Evolutionary conservation across 2,797 vertebrate species (phyloP).

Genomic region (Characodon lateralis): DNA sequence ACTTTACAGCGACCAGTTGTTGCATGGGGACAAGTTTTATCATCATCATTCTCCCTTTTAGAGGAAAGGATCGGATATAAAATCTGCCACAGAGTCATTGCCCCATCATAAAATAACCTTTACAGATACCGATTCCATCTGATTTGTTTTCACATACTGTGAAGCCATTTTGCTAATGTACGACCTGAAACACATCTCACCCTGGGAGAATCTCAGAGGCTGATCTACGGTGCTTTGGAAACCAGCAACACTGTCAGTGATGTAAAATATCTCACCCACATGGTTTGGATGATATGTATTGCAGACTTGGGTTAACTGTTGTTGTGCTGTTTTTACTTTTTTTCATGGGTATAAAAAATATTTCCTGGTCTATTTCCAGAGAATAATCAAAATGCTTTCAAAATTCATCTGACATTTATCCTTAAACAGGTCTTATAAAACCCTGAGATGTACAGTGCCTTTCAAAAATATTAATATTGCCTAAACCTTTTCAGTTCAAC

Average conservation of each 20-base stretch:
- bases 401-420: too few relatives aligned
- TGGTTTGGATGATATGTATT: background rate
- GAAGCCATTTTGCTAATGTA: slow-evolving; percentile 3
- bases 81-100: slow-evolving; percentile 13
- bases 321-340: background rate
- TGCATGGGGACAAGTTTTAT: slow-evolving; percentile 13
- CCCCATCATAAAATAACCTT: slow-evolving; percentile 34
- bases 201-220: slow-evolving; percentile 6
- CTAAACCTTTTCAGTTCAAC: background rate
- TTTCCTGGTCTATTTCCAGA: background rate
- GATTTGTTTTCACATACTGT: slow-evolving; percentile 23
- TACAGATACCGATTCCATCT: slow-evolving; percentile 25
- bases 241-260: background rate
- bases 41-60: slow-evolving; percentile 12
- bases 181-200: slow-evolving; percentile 14
- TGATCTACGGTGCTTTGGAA: background rate
- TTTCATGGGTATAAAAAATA: background rate
- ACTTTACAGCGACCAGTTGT: slow-evolving; percentile 24
- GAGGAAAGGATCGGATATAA: slow-evolving; percentile 1
- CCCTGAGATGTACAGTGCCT: background rate
- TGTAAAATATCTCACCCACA: background rate
- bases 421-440: background rate
- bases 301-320: background rate
- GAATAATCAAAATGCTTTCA: background rate
- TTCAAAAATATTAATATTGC: background rate